Evolutionary conservation across 2,797 vertebrate species (phyloP), one percentile per base, ranked within the genome.

Genomic region (Neomorphus geoffroyi): DNA sequence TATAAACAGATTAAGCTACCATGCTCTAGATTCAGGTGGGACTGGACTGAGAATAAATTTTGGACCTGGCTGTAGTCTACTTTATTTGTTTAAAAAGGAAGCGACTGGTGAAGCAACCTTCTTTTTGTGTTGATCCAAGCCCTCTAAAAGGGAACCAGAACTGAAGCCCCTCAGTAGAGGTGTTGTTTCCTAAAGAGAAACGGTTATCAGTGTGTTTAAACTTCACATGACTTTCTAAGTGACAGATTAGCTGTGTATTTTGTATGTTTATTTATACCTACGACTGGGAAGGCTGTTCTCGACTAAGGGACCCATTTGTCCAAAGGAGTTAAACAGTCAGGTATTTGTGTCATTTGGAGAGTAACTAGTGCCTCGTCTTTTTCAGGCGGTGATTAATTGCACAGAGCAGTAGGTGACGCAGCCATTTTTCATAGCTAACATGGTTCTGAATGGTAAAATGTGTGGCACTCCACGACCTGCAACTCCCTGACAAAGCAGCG

Each of bases 331-430:
- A n/a, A 90, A 89, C 67, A 92, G 48, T 62, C 70, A 16, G 28
- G 22, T 3, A 0, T 86, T 85, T 10, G 21, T 94, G 91, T 91
- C 82, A 27, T 74, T 77, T 72, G 73, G 71, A 80, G 61, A 88
- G 78, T 32, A 62, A 22, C 67, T 70, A 32, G 69, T 41, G 30
- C 84, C 70, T 70, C 30, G 1, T 46, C 75, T 90, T 86, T 81
- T 94, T 18, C 58, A 92, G 35, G 27, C 17, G 7, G 57, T 94
- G 96, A 95, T 97, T 50, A 93, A 96, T 89, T 86, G 80, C 69
- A 28, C 33, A 48, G 79, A 92, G 75, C 86, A 46, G 56, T 30
- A 78, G 90, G 83, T 93, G 95, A 91, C 94, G 10, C 19, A 79
- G 77, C 58, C 32, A 77, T 96, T 88, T 92, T 73, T 93, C 93